phyloP scores from a whole-genome alignment of 2,797 vertebrate genomes.

The Philypnodon macrostomus region DNA sequence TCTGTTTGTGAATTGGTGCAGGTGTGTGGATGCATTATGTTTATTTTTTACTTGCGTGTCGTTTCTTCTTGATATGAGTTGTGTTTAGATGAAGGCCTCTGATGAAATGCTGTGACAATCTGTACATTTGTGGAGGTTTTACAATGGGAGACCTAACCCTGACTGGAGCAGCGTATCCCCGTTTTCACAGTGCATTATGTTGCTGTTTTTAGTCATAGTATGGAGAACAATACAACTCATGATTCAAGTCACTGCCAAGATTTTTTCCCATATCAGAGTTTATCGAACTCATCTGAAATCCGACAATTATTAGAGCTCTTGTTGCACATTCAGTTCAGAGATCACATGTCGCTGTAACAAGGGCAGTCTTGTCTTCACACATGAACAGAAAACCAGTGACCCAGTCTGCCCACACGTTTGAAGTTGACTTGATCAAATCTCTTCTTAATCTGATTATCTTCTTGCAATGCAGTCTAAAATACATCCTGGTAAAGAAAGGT shows the following conservation, averaged over 20 bases:
- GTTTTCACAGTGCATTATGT: constrained; percentile 35
- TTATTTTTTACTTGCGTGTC: constrained; percentile 5
- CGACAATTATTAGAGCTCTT: constrained; percentile 16
- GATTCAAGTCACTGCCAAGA: constrained; percentile 1
- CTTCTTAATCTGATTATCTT: neutral
- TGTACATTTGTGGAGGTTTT: neutral
- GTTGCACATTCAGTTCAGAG: constrained; percentile 14
- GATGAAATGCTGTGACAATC: no score
- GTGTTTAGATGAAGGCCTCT: no score
- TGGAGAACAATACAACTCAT: constrained; percentile 8
- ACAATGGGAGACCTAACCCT: constrained; percentile 24
- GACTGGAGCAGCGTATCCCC: constrained; percentile 25
- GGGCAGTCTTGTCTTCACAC: constrained; percentile 30
- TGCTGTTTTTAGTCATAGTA: constrained; percentile 15
- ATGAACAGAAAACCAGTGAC: neutral
- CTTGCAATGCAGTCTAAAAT: no score
- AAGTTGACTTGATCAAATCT: neutral
- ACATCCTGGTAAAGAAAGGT: no score
- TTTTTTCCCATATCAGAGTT: constrained; percentile 11
- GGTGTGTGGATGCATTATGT: constrained; percentile 17
- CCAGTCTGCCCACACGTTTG: constrained; percentile 1
- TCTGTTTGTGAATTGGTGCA: constrained; percentile 13
- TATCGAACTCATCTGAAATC: constrained; percentile 8
- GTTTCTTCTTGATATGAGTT: no score
- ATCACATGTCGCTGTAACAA: constrained; percentile 54